A percentile compares a stretch with the other conserved stretches of the same genome.
These are phyloP conservation scores for Rutilus rutilus DNA, from an alignment of 2,113 vertebrate species.

Conservation along the genomic window DNA sequence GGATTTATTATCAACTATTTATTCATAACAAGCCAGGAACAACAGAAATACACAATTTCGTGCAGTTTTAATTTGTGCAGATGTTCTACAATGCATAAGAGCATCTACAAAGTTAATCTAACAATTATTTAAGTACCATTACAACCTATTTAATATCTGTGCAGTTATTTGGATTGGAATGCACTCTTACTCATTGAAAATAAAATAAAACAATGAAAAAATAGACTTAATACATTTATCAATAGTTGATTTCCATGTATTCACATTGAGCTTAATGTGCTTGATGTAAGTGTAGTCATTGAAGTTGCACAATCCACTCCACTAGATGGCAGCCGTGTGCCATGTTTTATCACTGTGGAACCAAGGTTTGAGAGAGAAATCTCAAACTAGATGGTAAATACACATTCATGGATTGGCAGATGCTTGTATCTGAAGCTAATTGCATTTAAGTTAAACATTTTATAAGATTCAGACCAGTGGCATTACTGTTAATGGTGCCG, in stretches of 20 bases:
- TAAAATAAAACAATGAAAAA: not conserved
- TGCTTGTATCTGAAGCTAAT: not conserved
- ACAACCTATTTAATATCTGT: not conserved
- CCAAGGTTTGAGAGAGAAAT: not conserved
- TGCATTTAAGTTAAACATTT: not conserved
- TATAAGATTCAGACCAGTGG: not conserved
- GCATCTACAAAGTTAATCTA: not conserved
- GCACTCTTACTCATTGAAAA: not conserved
- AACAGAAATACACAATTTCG: not conserved
- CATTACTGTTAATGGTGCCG: not conserved
- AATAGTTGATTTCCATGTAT: not conserved
- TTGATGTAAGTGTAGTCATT: not conserved
- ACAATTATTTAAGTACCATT: not conserved
- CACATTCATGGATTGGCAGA: not conserved
- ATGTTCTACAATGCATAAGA: not conserved
- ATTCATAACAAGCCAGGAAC: not conserved
- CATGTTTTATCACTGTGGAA: not conserved
- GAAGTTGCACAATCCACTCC: not conserved
- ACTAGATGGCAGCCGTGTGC: constrained; percentile 45
- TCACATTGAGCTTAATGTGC: not conserved
- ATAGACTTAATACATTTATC: not conserved
- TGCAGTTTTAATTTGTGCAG: too few relatives aligned
- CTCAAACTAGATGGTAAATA: not conserved
- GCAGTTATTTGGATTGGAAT: not conserved
- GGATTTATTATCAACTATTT: not conserved